Conservation (phyloP, 2,113 vertebrate species). For the Oncorhynchus clarkii region DNA sequence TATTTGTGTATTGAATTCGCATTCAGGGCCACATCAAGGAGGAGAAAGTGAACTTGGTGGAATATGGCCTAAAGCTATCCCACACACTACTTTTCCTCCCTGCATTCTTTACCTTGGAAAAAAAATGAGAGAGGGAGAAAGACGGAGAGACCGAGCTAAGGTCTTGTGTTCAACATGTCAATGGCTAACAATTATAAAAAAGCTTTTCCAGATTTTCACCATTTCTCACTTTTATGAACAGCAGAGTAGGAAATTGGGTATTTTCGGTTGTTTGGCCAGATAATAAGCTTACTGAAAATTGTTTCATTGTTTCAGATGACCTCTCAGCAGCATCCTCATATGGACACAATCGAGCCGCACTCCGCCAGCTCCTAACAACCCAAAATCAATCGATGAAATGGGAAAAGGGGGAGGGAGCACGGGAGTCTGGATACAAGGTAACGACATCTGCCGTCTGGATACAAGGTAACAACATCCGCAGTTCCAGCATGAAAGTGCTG, state of each 20-base stretch:
- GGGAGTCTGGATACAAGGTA: constrained; percentile 65
- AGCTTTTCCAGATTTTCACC: constrained; percentile 72
- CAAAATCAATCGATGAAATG: constrained; percentile 71
- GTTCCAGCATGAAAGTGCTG: constrained; percentile 38
- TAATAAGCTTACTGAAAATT: constrained; percentile 75
- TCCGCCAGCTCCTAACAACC: constrained; percentile 20
- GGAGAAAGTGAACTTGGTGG: constrained; percentile 52
- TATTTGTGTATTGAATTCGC: constrained; percentile 49
- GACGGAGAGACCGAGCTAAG: constrained; percentile 49
- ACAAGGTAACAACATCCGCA: constrained; percentile 54
- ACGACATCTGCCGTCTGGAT: constrained; percentile 57
- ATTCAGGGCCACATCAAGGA: constrained; percentile 50
- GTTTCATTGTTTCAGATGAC: constrained; percentile 71
- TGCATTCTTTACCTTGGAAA: constrained; percentile 61
- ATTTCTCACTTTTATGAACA: constrained; percentile 80
- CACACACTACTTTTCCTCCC: constrained; percentile 46
- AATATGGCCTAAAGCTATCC: constrained; percentile 65
- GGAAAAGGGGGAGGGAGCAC: constrained; percentile 51
- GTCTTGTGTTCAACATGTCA: not conserved
- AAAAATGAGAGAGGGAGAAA: constrained; percentile 56
- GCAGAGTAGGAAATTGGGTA: constrained; percentile 72
- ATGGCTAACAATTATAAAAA: constrained; percentile 61
- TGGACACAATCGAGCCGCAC: constrained; percentile 66
- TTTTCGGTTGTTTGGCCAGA: constrained; percentile 69
- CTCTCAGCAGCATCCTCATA: constrained; percentile 65